Percentiles rank a stretch among this genome's conserved stretches.
These are phyloP conservation scores for Siniperca scherzeri DNA, from an alignment of 2,797 vertebrate species.

Conservation along the genomic window DNA sequence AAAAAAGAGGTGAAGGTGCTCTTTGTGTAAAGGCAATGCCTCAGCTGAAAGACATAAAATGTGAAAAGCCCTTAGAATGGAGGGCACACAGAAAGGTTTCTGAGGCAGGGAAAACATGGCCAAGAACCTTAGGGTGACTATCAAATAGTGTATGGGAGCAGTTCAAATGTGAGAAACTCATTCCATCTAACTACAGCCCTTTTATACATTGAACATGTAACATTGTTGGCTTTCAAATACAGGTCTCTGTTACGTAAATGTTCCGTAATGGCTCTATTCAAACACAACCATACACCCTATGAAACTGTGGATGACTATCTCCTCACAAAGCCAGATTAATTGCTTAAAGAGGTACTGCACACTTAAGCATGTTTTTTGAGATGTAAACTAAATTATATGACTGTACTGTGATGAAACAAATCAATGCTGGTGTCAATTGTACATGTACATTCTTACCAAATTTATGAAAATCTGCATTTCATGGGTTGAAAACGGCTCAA, in stretches of 20 bases:
- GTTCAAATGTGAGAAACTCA: constrained; percentile 26
- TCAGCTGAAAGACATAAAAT: constrained; percentile 16
- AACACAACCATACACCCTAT: no score
- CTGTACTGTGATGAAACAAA: no score
- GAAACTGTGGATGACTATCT: background rate
- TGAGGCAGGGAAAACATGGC: background rate
- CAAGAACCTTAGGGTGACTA: constrained; percentile 21
- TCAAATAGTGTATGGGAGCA: constrained; percentile 19
- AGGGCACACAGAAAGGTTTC: constrained; percentile 7
- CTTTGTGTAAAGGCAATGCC: constrained; percentile 2
- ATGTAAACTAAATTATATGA: no score
- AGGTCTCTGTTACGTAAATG: background rate
- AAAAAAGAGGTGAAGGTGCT: constrained; percentile 3
- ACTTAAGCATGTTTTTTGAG: no score
- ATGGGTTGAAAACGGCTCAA: no score
- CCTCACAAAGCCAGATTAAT: background rate
- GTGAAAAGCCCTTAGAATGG: constrained; percentile 2
- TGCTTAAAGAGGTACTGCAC: no score
- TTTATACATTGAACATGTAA: background rate
- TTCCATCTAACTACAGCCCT: background rate
- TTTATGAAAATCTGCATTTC: no score
- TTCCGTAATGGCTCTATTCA: background rate
- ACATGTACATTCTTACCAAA: no score
- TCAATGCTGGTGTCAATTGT: no score
- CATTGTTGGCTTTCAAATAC: background rate